Percentiles rank a stretch among this genome's conserved stretches.
phyloP scores from a whole-genome alignment of 2,113 vertebrate genomes.

The Solenodon paradoxus region DNA sequence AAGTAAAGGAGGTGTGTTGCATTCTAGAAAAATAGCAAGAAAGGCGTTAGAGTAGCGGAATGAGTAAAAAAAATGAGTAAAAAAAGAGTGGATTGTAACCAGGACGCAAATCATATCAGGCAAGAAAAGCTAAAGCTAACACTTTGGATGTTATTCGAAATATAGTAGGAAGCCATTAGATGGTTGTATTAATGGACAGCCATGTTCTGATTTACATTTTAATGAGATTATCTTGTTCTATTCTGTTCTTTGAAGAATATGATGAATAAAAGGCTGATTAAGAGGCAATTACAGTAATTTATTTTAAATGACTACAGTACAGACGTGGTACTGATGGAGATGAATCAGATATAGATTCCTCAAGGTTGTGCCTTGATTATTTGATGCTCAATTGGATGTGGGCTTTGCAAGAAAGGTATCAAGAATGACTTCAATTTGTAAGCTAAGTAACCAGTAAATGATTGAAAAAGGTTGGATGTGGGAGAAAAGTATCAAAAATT shows the following conservation, averaged over 20 bases:
- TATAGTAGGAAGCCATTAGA: neutral
- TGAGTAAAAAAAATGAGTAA: neutral
- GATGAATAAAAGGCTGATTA: neutral
- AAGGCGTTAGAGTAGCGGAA: neutral
- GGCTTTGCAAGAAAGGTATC: neutral
- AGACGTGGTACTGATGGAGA: neutral
- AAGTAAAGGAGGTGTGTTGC: neutral
- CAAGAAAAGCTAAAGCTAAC: neutral
- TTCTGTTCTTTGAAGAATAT: neutral
- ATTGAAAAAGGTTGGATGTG: neutral
- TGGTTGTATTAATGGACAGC: neutral
- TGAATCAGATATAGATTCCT: neutral
- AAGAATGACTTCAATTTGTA: neutral
- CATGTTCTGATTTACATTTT: neutral
- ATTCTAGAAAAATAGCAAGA: neutral
- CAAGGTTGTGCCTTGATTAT: neutral
- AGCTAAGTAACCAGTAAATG: neutral
- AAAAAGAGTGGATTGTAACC: neutral
- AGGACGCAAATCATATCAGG: neutral
- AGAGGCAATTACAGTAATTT: neutral
- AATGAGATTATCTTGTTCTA: neutral
- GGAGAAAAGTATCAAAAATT: neutral
- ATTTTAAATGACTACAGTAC: neutral
- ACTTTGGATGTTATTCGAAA: neutral
- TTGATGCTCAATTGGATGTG: neutral